Base-by-base conservation (phyloP, 2,888 invertebrate species). In the Cephonodes hylas region DNA sequence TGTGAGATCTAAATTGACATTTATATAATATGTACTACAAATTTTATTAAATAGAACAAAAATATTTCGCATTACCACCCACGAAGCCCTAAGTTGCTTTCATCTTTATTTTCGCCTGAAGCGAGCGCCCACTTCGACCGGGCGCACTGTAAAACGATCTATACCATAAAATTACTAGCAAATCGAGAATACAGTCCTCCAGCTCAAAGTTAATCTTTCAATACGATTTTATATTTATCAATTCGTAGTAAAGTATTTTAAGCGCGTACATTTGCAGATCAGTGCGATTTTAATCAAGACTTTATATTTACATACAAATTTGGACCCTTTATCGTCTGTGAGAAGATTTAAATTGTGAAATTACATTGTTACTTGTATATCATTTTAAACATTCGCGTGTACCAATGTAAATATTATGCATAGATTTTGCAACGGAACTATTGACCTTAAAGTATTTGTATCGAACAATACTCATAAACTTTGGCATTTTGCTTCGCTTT, bases 381-480 rank as follows among this genome's bases (percentile, higher is more conserved):
- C 31, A 18, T 18, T 53, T 53, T 53, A 53, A 31, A 53, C 8
- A 27, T 18, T 31, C 31, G 8, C 18, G 31, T 18, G 18, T 53
- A 31, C 18, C 27, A 53, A 53, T 53, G 53, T 53, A 31, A 31
- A 53, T 53, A 53, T 53, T 53, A 53, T 53, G 53, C 53, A 53
- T 31, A 53, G 53, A 53, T 53, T 53, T 53, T 53, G 27, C 53
- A 27, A 18, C 18, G 53, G 53, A 31, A 53, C 27, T 53, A 53
- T 27, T 31, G 53, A 53, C 53, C 53, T 53, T 53, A 18, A 53
- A 15, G 53, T 53, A 53, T 53, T 53, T 53, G 53, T 53, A 53
- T 53, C 18, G 53, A 53, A 53, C 53, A 53, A 53, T 53, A 31
- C 53, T 18, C 18, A 53, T 48, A 25, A 53, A 53, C 53, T 18